These are phyloP conservation scores for Caranx melampygus DNA, from an alignment of 2,113 vertebrate genomes.

Conservation along the genomic window DNA sequence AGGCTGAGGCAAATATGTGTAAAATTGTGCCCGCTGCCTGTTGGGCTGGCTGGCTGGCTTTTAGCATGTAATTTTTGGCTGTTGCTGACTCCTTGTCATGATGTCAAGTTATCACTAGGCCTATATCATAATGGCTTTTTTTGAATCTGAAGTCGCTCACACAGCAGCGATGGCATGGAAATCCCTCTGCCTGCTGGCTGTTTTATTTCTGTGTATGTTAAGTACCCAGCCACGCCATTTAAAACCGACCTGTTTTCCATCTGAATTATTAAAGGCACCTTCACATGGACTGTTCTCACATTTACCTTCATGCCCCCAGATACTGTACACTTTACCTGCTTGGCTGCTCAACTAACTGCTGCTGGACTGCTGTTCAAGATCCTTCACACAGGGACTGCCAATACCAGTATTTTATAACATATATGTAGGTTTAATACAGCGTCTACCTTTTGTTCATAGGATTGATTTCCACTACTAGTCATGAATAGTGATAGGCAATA, in stretches of 20 bases:
- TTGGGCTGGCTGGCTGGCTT: constrained; percentile 1
- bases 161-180: constrained; percentile 22
- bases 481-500: background rate
- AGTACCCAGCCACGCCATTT: constrained; percentile 53
- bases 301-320: constrained; percentile 58
- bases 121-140: constrained; percentile 11
- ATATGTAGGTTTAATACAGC: background rate
- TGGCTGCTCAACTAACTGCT: constrained; percentile 51
- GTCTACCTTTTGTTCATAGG: background rate
- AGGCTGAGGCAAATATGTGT: constrained; percentile 27
- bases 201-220: constrained; percentile 54
- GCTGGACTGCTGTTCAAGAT: constrained; percentile 6
- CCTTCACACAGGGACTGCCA: background rate
- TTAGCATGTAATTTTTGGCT: constrained; percentile 23
- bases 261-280: constrained; percentile 79
- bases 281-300: constrained; percentile 62
- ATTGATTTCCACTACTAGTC: background rate
- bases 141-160: background rate
- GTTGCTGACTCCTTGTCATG: constrained; percentile 4
- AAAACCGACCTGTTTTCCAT: constrained; percentile 74
- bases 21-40: constrained; percentile 39
- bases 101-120: constrained; percentile 13
- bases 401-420: background rate
- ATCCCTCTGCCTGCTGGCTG: constrained; percentile 28
- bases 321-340: constrained; percentile 59